phyloP scores from a whole-genome alignment of 2,888 invertebrate genomes.

The Cheilosia pagana region DNA sequence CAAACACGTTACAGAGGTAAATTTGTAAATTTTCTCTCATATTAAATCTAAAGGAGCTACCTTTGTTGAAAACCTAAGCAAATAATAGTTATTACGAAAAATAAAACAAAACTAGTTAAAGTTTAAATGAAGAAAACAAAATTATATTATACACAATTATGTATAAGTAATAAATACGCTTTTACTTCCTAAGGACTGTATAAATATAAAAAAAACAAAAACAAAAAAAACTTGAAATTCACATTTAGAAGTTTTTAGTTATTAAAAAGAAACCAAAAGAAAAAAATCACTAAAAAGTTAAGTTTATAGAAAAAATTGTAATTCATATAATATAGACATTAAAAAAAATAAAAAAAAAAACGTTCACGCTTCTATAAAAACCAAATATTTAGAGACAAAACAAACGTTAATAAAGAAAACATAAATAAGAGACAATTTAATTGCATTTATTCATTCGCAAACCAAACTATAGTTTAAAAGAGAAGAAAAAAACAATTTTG shows the following conservation, averaged over 20 bases:
- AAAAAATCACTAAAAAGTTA: conserved; percentile 65
- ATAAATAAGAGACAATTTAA: conserved; percentile 43
- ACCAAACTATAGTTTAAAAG: conserved; percentile 62
- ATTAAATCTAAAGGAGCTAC: conserved; percentile 22
- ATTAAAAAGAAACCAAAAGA: no score
- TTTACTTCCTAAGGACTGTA: conserved; percentile 83
- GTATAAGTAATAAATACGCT: conserved; percentile 83
- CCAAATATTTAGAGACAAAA: conserved; percentile 50
- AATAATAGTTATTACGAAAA: conserved; percentile 54
- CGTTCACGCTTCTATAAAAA: conserved; percentile 72
- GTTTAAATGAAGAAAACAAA: conserved; percentile 46
- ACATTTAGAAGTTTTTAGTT: conserved; percentile 77
- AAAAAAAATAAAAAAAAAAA: conserved; percentile 50
- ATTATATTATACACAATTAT: conserved; percentile 69
- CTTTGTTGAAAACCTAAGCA: conserved; percentile 56
- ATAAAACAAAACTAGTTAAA: conserved; percentile 37
- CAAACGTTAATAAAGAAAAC: conserved; percentile 41
- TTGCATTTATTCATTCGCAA: conserved; percentile 73
- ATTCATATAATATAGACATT: conserved; percentile 61
- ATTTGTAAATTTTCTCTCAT: conserved; percentile 17
- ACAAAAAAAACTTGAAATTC: conserved; percentile 49
- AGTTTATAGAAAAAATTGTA: conserved; percentile 66
- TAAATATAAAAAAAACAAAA: conserved; percentile 69
- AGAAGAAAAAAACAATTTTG: conserved; percentile 51
- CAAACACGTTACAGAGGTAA: neutral